Evolutionary conservation across 2,113 vertebrate species (phyloP).

Genomic region (Catharus fuscescens): DNA sequence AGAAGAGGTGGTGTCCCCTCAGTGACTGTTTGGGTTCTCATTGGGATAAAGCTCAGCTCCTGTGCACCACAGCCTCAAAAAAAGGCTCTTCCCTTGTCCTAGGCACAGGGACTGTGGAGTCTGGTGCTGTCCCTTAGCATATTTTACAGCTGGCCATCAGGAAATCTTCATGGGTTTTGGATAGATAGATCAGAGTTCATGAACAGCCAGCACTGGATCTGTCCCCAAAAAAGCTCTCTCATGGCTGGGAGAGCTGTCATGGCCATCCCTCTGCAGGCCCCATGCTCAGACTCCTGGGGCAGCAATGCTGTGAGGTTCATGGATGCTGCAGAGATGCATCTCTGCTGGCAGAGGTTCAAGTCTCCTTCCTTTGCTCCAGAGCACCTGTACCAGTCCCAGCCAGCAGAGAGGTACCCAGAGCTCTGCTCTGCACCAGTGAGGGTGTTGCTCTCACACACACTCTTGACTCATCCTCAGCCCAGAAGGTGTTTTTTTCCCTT

Average conservation of each 20-base stretch:
- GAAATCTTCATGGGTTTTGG: neutral
- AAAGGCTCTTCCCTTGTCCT: neutral
- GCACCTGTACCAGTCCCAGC: neutral
- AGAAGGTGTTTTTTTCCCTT: neutral
- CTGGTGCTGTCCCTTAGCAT: neutral
- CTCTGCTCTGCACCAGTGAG: neutral
- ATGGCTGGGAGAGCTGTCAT: neutral
- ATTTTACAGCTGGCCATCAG: neutral
- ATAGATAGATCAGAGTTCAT: accelerated
- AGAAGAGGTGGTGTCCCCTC: neutral
- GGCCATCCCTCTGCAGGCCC: neutral
- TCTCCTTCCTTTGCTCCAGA: neutral
- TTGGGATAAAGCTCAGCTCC: neutral
- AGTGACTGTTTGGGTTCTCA: neutral
- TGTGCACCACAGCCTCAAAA: neutral
- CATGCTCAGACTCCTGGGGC: neutral
- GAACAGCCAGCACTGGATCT: neutral
- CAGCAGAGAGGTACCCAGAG: neutral
- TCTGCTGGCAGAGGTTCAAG: neutral
- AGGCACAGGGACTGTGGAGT: neutral
- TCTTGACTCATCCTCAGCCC: neutral
- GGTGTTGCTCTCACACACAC: neutral
- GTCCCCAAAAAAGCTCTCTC: neutral
- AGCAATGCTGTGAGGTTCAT: neutral
- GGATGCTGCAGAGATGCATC: neutral